Evolutionary conservation across 2,113 vertebrate species (phyloP), one percentile per base, ranked within the genome.

Genomic region (Psilopogon haemacephalus): DNA sequence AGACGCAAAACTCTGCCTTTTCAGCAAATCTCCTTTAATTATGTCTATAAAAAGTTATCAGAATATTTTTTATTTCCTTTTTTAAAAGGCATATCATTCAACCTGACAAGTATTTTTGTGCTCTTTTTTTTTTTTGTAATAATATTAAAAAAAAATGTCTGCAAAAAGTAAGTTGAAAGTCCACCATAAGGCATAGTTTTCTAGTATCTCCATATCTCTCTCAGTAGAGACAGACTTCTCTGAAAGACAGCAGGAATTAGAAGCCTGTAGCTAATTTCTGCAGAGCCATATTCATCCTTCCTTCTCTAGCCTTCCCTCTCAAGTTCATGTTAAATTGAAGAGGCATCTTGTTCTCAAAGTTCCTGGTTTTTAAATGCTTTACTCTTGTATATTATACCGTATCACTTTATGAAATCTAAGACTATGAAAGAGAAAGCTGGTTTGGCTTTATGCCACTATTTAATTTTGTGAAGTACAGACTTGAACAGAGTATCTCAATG

Each of bases 311-410:
- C 33, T 64, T 69, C 69, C 12, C 12, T 18, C 26, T 42, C 48
- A 89, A 54, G 40, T 85, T 73, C 54, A 80, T 71, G 59, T 71
- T 68, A 70, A 81, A 79, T 7, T 84, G 60, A 93, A 92, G 52
- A 68, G 26, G 18, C 13, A 27, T 75, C 62, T 89, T 79, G 46
- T 56, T 93, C 73, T 77, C 71, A 88, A 89, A 93, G 35, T 7
- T 64, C 19, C 19, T 23, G 54, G 63, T 86, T 68, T 89, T 89
- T 81, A 92, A 96, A 82, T n/a, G 56, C 44, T 94, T 26, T 35
- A 68, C 70, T 50, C 18, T 76, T 86, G 26, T 26, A 54, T 75
- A 82, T 71, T 50, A 62, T 60, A 75, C 38, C 6, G 18, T 73
- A 78, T 72, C 15, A 65, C 59, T 72, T 94, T 38, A 84, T 80